A percentile compares a stretch with the other conserved stretches of the same genome.
Evolutionary conservation across 2,888 invertebrate species (phyloP).

Genomic region (Leptinotarsa haldemani): DNA sequence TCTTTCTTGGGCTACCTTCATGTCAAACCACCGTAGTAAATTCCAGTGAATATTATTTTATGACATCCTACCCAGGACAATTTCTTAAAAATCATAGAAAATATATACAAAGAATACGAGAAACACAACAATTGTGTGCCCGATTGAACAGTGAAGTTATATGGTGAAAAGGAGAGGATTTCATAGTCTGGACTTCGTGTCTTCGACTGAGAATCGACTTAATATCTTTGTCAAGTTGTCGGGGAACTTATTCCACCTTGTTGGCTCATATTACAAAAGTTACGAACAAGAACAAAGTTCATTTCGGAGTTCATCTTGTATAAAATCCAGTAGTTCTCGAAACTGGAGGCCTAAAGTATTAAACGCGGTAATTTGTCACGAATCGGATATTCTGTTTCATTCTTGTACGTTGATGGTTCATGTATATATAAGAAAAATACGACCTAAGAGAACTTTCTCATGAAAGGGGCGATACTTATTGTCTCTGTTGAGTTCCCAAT

Average conservation of each 20-base stretch:
- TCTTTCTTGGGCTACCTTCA: too few relatives aligned
- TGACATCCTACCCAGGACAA: too few relatives aligned
- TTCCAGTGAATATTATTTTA: too few relatives aligned
- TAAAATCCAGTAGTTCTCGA: constrained; percentile 4
- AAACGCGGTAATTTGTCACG: not conserved
- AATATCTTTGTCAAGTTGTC: constrained; percentile 11
- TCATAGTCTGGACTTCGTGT: not conserved
- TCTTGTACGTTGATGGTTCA: not conserved
- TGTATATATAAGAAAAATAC: too few relatives aligned
- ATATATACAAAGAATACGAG: too few relatives aligned
- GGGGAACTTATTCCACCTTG: constrained; percentile 6
- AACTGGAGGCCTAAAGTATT: not conserved
- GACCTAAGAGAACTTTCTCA: too few relatives aligned
- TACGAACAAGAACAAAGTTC: constrained; percentile 16
- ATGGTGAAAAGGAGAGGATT: not conserved
- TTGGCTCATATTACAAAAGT: constrained; percentile 18
- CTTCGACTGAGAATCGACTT: constrained; percentile 1
- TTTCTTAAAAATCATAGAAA: too few relatives aligned
- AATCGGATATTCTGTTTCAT: not conserved
- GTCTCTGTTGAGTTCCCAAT: too few relatives aligned
- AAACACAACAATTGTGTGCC: too few relatives aligned
- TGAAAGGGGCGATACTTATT: too few relatives aligned
- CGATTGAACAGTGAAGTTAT: not conserved
- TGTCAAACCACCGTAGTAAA: too few relatives aligned
- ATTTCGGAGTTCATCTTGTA: constrained; percentile 15